Evolutionary conservation across 2,888 invertebrate genomes (phyloP), one percentile per base, ranked within the genome.

Genomic region (Stenolophus ochropezus): DNA sequence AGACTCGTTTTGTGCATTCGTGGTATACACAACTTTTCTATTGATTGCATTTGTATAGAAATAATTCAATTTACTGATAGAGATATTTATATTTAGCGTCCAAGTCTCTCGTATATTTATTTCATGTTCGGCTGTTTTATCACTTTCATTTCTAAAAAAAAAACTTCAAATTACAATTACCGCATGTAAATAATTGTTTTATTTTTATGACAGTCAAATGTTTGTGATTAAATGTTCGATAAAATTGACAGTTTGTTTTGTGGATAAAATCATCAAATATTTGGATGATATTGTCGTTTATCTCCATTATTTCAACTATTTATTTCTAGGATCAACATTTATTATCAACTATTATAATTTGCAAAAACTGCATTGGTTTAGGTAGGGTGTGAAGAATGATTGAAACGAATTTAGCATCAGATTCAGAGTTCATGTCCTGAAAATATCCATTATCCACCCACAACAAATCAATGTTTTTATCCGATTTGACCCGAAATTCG

Each of bases 391-490:
- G 33, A 42, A 42, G 33, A 42, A 42, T 42, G 33, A 42, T 42
- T 42, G 33, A 42, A 42, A 42, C 11, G 33, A 42, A 42, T 42
- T 42, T 42, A 42, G 33, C 33, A 42, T 42, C 33, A 42, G 33
- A 42, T 42, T 42, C 33, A 42, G 33, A 42, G 33, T 42, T 42
- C 33, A 42, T 8, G 33, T 42, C 33, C 58, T 23, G 58, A 23
- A 21, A 58, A 58, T 23, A 58, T 58, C 58, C 58, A 58, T 58
- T 58, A 58, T 58, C 65, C 65, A n/a, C 4, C 5, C 65, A 65
- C 65, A 65, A 27, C 65, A 65, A 27, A 65, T 65, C 65, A 65
- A 14, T 65, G 33, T 33, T 65, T 33, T 65, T 65, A 65, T 65
- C 65, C 65, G 65, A 65, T 65, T 65, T 65, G 65, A 33, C 33